phyloP scores from a whole-genome alignment of 2,888 invertebrate species.

The Carpatolechia fugitivella region DNA sequence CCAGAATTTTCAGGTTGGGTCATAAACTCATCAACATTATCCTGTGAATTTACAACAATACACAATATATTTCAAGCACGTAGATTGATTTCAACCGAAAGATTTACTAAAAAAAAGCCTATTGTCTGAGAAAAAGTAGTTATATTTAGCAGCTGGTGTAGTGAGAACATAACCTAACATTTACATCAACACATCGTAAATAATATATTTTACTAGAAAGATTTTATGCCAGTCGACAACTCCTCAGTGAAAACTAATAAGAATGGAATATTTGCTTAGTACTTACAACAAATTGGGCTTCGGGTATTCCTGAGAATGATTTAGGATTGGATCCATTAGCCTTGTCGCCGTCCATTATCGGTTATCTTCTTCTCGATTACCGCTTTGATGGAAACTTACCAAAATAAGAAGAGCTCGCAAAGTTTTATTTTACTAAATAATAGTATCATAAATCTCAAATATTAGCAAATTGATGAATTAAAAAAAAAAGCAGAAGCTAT shows the following conservation, averaged over 20 bases:
- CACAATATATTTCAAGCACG: not conserved
- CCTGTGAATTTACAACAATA: slow-evolving; percentile 72
- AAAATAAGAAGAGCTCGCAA: no score
- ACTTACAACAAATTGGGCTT: slow-evolving; percentile 92
- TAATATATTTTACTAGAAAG: no score
- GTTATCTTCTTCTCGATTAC: no score
- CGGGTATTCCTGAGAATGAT: slow-evolving; percentile 91
- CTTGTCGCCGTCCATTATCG: slow-evolving; percentile 65
- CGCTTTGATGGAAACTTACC: no score
- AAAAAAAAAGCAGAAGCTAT: no score
- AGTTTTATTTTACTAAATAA: no score
- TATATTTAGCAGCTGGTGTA: not conserved
- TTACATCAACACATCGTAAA: not conserved
- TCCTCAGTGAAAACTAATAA: no score
- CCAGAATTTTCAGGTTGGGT: slow-evolving; percentile 87
- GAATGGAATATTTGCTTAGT: not conserved
- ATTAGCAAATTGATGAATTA: no score
- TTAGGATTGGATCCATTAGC: slow-evolving; percentile 57
- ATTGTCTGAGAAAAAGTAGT: not conserved
- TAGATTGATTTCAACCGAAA: not conserved
- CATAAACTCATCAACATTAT: slow-evolving; percentile 98
- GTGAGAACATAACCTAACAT: slow-evolving; percentile 1
- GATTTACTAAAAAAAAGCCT: not conserved
- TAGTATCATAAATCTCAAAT: no score
- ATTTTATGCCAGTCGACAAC: no score